Conservation (phyloP, 2,797 vertebrate species). For the Sphenodon punctatus region DNA sequence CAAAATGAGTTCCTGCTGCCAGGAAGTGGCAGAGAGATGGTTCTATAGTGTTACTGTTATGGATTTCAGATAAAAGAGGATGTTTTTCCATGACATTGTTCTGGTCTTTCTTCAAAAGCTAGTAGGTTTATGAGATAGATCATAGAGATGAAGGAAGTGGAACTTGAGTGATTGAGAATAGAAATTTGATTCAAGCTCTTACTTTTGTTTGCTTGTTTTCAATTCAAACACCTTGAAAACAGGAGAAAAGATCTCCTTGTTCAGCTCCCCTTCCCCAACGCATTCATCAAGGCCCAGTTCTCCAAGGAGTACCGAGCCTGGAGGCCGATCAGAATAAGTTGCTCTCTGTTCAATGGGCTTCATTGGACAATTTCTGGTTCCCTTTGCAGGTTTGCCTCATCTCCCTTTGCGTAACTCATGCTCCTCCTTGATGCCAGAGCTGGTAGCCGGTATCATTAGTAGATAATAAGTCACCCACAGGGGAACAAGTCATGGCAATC, state of each 20-base stretch:
- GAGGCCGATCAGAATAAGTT: no score
- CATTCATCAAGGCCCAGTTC: no score
- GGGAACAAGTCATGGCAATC: no score
- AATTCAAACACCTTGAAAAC: background rate
- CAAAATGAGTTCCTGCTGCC: background rate
- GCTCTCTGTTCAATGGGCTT: no score
- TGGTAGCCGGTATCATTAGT: no score
- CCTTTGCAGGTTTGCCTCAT: no score
- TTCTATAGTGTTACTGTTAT: rapidly evolving
- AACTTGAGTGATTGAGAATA: background rate
- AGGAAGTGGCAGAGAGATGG: background rate
- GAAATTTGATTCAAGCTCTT: background rate
- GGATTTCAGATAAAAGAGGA: background rate
- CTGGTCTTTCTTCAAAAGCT: background rate
- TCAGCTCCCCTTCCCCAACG: no score
- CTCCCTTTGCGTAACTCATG: no score
- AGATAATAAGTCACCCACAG: no score
- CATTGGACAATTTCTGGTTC: no score
- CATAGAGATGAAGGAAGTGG: background rate
- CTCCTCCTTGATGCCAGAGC: no score
- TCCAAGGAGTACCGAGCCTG: no score
- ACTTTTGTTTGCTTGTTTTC: background rate
- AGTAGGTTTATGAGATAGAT: background rate
- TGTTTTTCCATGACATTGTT: background rate
- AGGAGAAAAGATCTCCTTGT: background rate